phyloP scores from a whole-genome alignment of 1,140 invertebrate species.

The Ruditapes philippinarum region DNA sequence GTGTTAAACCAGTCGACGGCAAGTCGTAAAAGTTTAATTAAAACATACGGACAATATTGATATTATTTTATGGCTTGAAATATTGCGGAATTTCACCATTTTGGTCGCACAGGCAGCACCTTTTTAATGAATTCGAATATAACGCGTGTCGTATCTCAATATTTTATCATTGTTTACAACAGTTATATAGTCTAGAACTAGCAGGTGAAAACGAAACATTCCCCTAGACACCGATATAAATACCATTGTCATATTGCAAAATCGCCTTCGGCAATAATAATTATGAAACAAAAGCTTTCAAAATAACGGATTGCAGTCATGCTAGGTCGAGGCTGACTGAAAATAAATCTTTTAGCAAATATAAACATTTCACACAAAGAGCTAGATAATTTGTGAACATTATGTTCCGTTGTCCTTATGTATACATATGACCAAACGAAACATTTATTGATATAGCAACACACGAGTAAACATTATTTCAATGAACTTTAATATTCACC shows the following conservation, averaged over 20 bases:
- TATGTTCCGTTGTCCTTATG: no score
- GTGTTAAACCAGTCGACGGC: no score
- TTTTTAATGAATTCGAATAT: background rate
- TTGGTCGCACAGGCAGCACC: background rate
- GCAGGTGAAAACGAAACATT: constrained; percentile 35
- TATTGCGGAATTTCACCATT: background rate
- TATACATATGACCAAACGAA: no score
- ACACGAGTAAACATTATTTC: no score
- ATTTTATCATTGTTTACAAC: constrained; percentile 29
- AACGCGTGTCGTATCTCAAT: constrained; percentile 16
- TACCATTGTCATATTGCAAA: background rate
- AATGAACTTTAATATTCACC: no score
- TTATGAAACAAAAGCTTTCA: no score
- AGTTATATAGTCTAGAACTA: constrained; percentile 4
- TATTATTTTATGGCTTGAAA: background rate
- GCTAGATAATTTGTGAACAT: no score
- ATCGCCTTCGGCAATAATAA: no score
- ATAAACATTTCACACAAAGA: no score
- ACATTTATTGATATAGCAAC: no score
- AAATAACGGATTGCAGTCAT: background rate
- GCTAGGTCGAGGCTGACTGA: no score
- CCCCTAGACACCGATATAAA: constrained; percentile 16
- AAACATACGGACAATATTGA: background rate
- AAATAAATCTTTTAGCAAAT: no score
- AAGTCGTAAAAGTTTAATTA: background rate